Evolutionary conservation across 1,140 invertebrate species (phyloP), one percentile per base, ranked within the genome.

Genomic region (Papilio dardanus): DNA sequence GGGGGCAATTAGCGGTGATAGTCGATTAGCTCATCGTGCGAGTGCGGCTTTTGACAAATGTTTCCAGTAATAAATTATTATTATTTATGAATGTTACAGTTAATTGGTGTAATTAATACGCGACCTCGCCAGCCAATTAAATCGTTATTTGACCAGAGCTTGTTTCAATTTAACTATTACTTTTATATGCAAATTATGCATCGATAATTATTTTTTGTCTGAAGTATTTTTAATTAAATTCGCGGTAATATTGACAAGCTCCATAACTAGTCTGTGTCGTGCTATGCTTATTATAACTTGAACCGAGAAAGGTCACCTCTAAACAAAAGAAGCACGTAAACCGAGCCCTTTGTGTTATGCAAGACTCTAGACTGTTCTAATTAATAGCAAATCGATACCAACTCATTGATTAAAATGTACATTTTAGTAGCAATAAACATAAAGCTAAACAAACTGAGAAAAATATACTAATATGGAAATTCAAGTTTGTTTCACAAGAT

Each of bases 11-110:
- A 92, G 91, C 88, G 91, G 91, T 93, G 90, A 93, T 93, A 93
- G 91, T 93, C 91, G 91, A 93, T 93, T 92, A 93, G 91, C 91
- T 91, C 91, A 88, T 92, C 91, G 90, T 92, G 83, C 88, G 88
- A 93, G 88, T 88, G 89, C 87, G 89, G 90, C 91, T 92, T 93
- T 92, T 93, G 91, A 93, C 91, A 92, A 92, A 91, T 91, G 89
- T 90, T 90, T 77, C 86, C 83, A 84, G 78, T 87, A 89, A 92
- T 91, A 88, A 88, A 88, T 91, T 90, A 88, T 88, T 87, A 89
- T 92, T 91, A 91, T 91, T 92, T 90, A 91, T 88, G 86, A 84
- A 81, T 84, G 85, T 86, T 86, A 86, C 84, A 87, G 83, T 85
- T 92, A 90, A 92, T 92, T 90, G 86, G 81, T 80, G 78, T 86